phyloP scores from a whole-genome alignment of 2,888 invertebrate genomes.

The Hirtodrosophila confusa region DNA sequence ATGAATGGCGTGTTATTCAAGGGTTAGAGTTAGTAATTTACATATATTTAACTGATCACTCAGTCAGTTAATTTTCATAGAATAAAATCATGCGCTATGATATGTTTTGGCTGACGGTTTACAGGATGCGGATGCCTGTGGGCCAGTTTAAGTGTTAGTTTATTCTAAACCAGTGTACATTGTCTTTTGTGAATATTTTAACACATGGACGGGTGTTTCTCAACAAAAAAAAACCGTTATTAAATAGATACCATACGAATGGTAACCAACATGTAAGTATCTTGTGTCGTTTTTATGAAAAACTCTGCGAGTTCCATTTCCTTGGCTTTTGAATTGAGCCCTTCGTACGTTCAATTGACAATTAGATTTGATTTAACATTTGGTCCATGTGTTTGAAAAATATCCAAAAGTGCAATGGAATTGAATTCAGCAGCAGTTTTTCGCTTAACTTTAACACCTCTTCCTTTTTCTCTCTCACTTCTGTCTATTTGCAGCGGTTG shows the following conservation, averaged over 20 bases:
- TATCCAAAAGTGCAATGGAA: conserved; percentile 82
- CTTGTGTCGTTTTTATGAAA: conserved; percentile 53
- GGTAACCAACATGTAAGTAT: conserved; percentile 62
- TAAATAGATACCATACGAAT: conserved; percentile 8
- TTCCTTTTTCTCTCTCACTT: conserved; percentile 21
- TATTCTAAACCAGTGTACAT: conserved; percentile 33
- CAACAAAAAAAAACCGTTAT: conserved; percentile 11
- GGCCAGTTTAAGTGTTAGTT: neutral
- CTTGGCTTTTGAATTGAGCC: conserved; percentile 57
- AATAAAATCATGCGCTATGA: too few species aligned
- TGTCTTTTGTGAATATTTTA: conserved; percentile 74
- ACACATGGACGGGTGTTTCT: conserved; percentile 68
- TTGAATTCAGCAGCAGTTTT: conserved; percentile 77
- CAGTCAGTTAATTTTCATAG: too few species aligned
- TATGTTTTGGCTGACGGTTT: neutral
- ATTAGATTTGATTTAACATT: conserved; percentile 68
- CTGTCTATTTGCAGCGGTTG: conserved; percentile 72
- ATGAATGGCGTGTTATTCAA: too few species aligned
- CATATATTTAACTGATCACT: too few species aligned
- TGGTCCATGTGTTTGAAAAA: conserved; percentile 82
- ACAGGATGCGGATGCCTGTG: conserved; percentile 20
- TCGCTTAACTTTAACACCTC: conserved; percentile 39
- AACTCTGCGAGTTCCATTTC: conserved; percentile 79
- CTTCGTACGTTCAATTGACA: conserved; percentile 22
- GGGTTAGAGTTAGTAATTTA: too few species aligned